These are phyloP conservation scores for Amphipoea oculea DNA, from an alignment of 2,888 invertebrate species.

Conservation along the genomic window DNA sequence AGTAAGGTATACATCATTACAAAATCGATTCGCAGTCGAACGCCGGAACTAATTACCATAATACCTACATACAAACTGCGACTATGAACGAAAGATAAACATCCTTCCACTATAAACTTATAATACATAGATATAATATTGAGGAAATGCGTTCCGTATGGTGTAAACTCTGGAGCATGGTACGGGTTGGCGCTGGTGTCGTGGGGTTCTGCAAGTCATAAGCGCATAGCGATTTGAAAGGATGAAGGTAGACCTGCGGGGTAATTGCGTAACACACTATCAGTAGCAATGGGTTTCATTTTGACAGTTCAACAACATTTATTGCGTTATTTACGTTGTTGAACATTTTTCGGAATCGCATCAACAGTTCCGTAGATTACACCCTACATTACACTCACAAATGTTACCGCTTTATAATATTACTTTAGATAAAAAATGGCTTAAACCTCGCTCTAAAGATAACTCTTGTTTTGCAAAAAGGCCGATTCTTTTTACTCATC, in stretches of 20 bases:
- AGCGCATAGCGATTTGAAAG: constrained; percentile 60
- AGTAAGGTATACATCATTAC: neutral
- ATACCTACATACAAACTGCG: constrained; percentile 13
- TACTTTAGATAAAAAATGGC: too few relatives aligned
- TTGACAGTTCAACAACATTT: too few relatives aligned
- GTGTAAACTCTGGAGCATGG: constrained; percentile 76
- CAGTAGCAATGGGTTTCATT: too few relatives aligned
- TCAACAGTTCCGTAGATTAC: too few relatives aligned
- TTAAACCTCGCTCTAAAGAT: neutral
- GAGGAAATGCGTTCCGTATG: constrained; percentile 86
- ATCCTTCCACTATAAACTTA: constrained; percentile 51
- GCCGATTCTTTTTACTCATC: neutral
- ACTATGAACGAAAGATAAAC: constrained; percentile 53
- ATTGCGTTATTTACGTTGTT: neutral
- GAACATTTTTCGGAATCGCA: neutral
- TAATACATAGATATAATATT: constrained; percentile 57
- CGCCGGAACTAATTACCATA: constrained; percentile 38
- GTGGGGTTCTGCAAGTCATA: constrained; percentile 57
- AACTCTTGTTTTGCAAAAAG: neutral
- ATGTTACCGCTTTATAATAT: too few relatives aligned
- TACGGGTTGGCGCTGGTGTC: constrained; percentile 75
- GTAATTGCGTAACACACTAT: neutral
- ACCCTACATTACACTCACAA: too few relatives aligned
- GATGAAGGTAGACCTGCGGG: too few relatives aligned
- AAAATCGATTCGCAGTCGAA: constrained; percentile 34